Percentiles rank a stretch among this genome's conserved stretches.
These are phyloP conservation scores for Phainopepla nitens DNA, from an alignment of 2,113 vertebrate species.

Conservation along the genomic window DNA sequence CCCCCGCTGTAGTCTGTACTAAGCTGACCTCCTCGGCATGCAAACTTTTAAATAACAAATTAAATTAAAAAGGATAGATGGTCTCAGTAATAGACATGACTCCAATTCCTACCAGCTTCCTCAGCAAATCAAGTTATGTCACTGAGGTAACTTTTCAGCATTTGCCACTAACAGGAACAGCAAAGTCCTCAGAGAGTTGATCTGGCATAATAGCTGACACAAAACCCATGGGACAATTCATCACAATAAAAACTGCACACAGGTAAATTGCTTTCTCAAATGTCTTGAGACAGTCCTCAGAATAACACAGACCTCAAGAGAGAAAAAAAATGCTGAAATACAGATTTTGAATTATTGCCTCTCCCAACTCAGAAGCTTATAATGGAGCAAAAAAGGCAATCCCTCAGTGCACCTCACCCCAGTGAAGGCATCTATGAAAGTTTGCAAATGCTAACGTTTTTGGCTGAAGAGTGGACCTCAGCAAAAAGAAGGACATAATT, in stretches of 20 bases:
- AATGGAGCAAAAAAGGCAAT: not conserved
- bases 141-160: slow-evolving; percentile 10
- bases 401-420: not conserved
- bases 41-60: not conserved
- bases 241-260: not conserved
- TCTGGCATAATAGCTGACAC: not conserved
- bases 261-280: not conserved
- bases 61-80: not conserved
- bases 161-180: not conserved
- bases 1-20: not conserved
- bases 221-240: not conserved
- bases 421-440: not conserved
- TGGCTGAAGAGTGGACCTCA: not conserved
- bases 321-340: not conserved
- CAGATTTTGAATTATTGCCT: not conserved
- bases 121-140: slow-evolving; percentile 34
- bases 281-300: not conserved
- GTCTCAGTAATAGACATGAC: not conserved
- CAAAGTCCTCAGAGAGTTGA: not conserved
- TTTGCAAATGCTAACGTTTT: not conserved
- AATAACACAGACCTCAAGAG: not conserved
- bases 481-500: not conserved
- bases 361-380: not conserved
- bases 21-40: not conserved
- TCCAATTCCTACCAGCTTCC: not conserved